phyloP scores from a whole-genome alignment of 2,888 invertebrate genomes.

The Diloba caeruleocephala region DNA sequence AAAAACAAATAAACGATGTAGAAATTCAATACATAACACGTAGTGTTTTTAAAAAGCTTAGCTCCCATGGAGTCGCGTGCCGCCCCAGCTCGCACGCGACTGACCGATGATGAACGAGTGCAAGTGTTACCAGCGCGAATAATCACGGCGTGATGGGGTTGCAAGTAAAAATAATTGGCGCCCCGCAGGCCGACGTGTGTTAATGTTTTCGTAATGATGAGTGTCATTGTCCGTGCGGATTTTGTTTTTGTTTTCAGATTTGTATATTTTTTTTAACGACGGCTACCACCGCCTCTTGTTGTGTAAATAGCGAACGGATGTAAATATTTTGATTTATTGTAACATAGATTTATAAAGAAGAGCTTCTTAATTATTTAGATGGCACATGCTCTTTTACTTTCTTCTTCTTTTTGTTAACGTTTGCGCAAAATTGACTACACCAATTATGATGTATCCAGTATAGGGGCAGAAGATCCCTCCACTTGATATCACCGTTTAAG shows the following conservation, averaged over 20 bases:
- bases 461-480: too few species aligned
- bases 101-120: slow-evolving; percentile 74
- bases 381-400: neutral
- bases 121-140: slow-evolving; percentile 79
- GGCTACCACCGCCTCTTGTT: slow-evolving; percentile 57
- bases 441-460: too few species aligned
- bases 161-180: slow-evolving; percentile 85
- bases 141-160: slow-evolving; percentile 82
- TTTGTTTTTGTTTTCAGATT: slow-evolving; percentile 82
- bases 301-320: slow-evolving; percentile 69
- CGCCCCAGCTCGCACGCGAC: slow-evolving; percentile 70
- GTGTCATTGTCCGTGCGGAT: slow-evolving; percentile 75
- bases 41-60: slow-evolving; percentile 63
- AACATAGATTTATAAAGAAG: neutral
- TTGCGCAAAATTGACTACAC: too few species aligned
- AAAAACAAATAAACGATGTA: slow-evolving; percentile 31
- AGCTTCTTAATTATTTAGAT: neutral
- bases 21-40: slow-evolving; percentile 50
- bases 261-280: slow-evolving; percentile 64
- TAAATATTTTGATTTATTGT: slow-evolving; percentile 48
- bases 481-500: too few species aligned
- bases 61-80: slow-evolving; percentile 59
- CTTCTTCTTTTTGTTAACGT: neutral
- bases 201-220: slow-evolving; percentile 87
- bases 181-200: slow-evolving; percentile 82